Base-by-base conservation (phyloP, 37 sponge, comb jelly and placozoan species). In the Halichondria panicea region DNA sequence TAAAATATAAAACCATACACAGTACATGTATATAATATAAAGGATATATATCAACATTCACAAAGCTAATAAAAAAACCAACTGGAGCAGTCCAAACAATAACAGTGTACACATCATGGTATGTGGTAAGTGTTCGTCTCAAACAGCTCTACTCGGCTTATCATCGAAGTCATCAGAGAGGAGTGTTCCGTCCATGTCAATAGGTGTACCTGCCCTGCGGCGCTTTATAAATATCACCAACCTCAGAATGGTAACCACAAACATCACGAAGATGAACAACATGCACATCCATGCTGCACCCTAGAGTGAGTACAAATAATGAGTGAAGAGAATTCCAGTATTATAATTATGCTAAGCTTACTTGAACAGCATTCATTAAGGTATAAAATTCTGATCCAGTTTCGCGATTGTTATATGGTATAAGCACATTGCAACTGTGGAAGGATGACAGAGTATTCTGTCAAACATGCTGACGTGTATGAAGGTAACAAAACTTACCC, bases 271-370 rank as follows among this genome's bases (percentile, higher is more conserved):
- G 28, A 79, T 3, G 60, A 86, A 86, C 34, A 79, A 37, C 54
- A 77, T 72, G 18, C 57, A 42, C 7, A 86, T 60, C 86, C 86
- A 86, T 25, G 80, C 80, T 31, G 80, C 58, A 43, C 34, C 72
- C 86, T 86, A 25, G 13, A 46, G 42, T 53, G 31, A 25, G 44
- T 52, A 28, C 42, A 40, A 36, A 27, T 5, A n/a, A 38, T 18
- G 43, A 27, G 4, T 41, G 28, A 18, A 21, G 30, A 4, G 68
- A 43, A 18, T 31, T 43, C 45, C 40, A 3, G 30, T 8, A 33
- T 36, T 22, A 22, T 7, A 58, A 22, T 36, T 36, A 65, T 65
- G 38, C 8, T 59, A 59, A 59, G 9, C 12, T 64, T 43, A 43
- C 18, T 44, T 24, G 48, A 68, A 6, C 3, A 6, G 43, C 66